Evolutionary conservation across 2,113 vertebrate species (phyloP).

Genomic region (Serinus canaria): DNA sequence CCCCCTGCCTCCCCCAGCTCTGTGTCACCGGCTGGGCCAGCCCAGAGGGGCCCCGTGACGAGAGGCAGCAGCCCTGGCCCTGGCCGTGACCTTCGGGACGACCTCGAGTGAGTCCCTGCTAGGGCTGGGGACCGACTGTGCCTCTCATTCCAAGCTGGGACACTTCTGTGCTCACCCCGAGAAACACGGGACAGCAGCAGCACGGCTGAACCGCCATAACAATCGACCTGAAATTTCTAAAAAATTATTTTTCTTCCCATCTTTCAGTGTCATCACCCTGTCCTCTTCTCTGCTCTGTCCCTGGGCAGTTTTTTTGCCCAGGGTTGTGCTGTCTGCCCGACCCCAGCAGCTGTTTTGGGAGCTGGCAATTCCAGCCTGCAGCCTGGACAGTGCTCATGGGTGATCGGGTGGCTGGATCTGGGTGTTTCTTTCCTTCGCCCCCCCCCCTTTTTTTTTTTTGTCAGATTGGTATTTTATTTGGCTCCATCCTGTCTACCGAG

Average conservation of each 20-base stretch:
- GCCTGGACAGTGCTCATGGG: background rate
- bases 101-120: background rate
- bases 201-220: fast-evolving
- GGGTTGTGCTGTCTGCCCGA: background rate
- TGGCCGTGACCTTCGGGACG: conserved; percentile 15
- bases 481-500: conserved; percentile 75
- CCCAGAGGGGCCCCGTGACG: background rate
- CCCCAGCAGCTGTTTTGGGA: background rate
- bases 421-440: background rate
- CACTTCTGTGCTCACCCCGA: fast-evolving
- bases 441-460: background rate
- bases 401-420: background rate
- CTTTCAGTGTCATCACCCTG: fast-evolving
- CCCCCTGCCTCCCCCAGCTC: background rate
- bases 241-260: background rate
- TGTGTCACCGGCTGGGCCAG: background rate
- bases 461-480: conserved; percentile 75
- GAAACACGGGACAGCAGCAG: background rate
- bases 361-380: background rate
- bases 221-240: fast-evolving
- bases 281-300: fast-evolving
- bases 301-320: background rate
- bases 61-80: background rate
- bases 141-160: background rate
- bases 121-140: background rate